A percentile compares a stretch with the other conserved stretches of the same genome.
These are phyloP conservation scores for Anagyrus pseudococci DNA, from an alignment of 2,888 invertebrate genomes.

Conservation along the genomic window DNA sequence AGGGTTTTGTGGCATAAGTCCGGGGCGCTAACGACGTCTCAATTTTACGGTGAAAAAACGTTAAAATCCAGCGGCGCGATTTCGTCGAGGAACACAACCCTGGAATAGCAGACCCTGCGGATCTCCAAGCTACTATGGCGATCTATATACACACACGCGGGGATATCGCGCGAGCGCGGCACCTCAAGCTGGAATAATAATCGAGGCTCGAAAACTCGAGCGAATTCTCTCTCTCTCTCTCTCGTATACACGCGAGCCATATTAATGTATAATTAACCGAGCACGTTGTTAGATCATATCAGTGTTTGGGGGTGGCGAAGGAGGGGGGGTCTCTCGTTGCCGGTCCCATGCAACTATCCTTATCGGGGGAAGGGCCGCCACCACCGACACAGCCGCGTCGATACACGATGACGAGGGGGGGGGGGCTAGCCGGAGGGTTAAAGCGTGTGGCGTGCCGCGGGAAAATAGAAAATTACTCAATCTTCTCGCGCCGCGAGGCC, in stretches of 20 bases:
- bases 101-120: neutral
- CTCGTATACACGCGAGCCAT: conserved; percentile 36
- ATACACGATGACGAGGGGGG: conserved; percentile 38
- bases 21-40: conserved; percentile 35
- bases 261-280: conserved; percentile 61
- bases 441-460: conserved; percentile 12
- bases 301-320: conserved; percentile 26
- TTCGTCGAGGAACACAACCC: neutral
- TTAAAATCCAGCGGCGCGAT: conserved; percentile 26
- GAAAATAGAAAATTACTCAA: conserved; percentile 40
- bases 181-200: conserved; percentile 23
- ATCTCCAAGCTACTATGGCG: neutral
- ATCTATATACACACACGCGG: neutral
- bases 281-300: conserved; percentile 56
- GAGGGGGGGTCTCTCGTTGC: neutral
- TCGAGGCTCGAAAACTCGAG: conserved; percentile 6
- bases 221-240: too few species aligned
- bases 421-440: neutral
- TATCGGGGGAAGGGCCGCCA: conserved; percentile 43
- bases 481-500: too few species aligned
- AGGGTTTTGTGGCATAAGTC: too few species aligned
- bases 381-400: conserved; percentile 44
- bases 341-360: conserved; percentile 28
- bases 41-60: conserved; percentile 43
- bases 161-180: too few species aligned